Conservation (phyloP, 2,797 vertebrate species). For the Austrolebias charrua region DNA sequence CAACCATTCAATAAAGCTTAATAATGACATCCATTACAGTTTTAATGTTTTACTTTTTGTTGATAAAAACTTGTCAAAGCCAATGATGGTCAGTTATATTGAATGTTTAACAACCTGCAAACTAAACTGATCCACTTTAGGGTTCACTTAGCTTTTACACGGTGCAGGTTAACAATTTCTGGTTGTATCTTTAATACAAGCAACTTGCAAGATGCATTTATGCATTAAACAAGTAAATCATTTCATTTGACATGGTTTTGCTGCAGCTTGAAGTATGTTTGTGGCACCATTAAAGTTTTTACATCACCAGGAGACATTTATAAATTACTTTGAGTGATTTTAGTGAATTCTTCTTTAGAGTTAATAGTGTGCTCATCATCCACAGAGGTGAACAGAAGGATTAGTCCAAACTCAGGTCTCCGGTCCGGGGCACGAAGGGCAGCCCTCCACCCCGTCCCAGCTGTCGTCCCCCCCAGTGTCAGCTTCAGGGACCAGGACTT, state of each 20-base stretch:
- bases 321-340: constrained; percentile 42
- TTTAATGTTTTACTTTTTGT: not conserved
- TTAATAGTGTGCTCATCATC: constrained; percentile 56
- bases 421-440: constrained; percentile 62
- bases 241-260: not conserved
- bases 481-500: constrained; percentile 81
- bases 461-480: constrained; percentile 73
- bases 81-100: constrained; percentile 6
- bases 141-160: not conserved
- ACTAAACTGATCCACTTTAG: constrained; percentile 38
- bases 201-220: not conserved
- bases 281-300: constrained; percentile 18
- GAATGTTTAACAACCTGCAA: constrained; percentile 36
- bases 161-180: not conserved
- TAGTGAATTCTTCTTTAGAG: constrained; percentile 34
- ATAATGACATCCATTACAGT: not conserved
- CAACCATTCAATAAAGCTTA: not conserved
- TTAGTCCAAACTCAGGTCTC: constrained; percentile 65
- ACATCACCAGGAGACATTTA: constrained; percentile 36
- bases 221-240: not conserved
- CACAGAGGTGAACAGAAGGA: constrained; percentile 59
- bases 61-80: constrained; percentile 6
- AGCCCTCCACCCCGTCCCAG: constrained; percentile 74
- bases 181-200: not conserved
- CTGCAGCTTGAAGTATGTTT: not conserved